phyloP scores from a whole-genome alignment of 1,140 invertebrate species.

The Drosophila persimilis region DNA sequence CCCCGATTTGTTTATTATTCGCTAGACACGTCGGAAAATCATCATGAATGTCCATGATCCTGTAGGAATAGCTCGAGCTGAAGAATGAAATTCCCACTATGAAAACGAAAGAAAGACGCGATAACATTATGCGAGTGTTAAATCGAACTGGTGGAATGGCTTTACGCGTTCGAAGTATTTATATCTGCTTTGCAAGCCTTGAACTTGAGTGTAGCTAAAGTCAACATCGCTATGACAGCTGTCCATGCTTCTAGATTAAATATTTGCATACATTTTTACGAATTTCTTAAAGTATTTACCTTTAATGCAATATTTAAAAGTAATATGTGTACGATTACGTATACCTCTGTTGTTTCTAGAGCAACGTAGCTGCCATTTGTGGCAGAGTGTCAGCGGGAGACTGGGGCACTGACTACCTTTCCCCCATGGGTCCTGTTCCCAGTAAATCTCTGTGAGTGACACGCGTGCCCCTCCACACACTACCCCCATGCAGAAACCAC shows the following conservation, averaged over 20 bases:
- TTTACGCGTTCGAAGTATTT: constrained; percentile 19
- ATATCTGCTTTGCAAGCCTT: constrained; percentile 42
- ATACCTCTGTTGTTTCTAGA: not conserved
- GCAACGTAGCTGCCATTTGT: constrained; percentile 72
- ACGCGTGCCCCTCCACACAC: constrained; percentile 41
- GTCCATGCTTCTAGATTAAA: constrained; percentile 33
- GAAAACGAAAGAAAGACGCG: constrained; percentile 11
- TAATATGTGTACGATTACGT: not conserved
- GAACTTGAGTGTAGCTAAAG: constrained; percentile 39
- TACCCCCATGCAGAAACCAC: constrained; percentile 15
- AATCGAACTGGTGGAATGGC: constrained; percentile 31
- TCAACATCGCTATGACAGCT: constrained; percentile 43
- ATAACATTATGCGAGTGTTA: constrained; percentile 34
- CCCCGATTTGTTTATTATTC: not conserved
- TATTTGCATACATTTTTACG: constrained; percentile 21
- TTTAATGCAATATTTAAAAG: constrained; percentile 35
- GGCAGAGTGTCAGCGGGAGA: constrained; percentile 11
- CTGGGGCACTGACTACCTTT: constrained; percentile 11
- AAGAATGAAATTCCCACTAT: constrained; percentile 6
- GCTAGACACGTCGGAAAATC: constrained; percentile 32
- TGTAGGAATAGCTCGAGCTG: constrained; percentile 17
- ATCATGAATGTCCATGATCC: constrained; percentile 14
- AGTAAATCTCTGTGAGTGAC: constrained; percentile 63
- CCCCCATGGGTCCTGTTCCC: constrained; percentile 26
- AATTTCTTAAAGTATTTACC: constrained; percentile 17